Base-by-base conservation (phyloP, 2,888 invertebrate genomes). In the Ceramica pisi region DNA sequence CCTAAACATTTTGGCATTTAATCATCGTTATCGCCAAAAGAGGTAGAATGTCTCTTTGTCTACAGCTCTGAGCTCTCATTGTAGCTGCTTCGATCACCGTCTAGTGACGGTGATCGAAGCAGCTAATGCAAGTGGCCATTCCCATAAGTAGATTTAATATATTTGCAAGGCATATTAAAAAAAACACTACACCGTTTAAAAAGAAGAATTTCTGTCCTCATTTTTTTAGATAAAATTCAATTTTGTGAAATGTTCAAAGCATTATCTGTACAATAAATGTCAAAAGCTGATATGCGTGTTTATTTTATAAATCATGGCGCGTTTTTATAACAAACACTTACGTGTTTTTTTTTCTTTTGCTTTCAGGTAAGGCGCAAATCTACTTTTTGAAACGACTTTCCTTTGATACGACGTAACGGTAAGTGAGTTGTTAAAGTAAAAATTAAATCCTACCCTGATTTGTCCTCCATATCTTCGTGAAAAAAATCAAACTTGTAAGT, bases 301-400 rank as follows among this genome's bases (percentile, higher is more conserved):
- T 76, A 70, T 63, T 76, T 41, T 63, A 35, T 60, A 60, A 70
- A 70, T 70, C 55, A 35, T 57, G 35, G 12, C 10, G 51, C 53
- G 12, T 41, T 56, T 31, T 51, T 44, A 31, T 38, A 48, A 65
- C 26, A 56, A 70, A 70, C 68, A 53, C 23, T 72, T 67, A 72
- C 23, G 41, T 3, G 7, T 26, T 9, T 69, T 73, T 26, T 9
- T 69, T 73, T 74, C 19, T 67, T 75, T 74, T 51, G n/a, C 46
- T 83, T 80, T 59, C 81, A 83, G 83, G 83, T 83, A 83, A 85
- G 59, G 56, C 55, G 53, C 50, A 61, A 16, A 64, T 64, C 8
- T 51, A 21, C 2, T 59, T 8, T 57, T 41, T 41, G 5, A 14
- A 16, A 41, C 14, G 23, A 35, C 4, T 44, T 31, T 64, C 21